These are phyloP conservation scores for Nasonia giraulti DNA, from an alignment of 1,140 invertebrate species.

Conservation along the genomic window DNA sequence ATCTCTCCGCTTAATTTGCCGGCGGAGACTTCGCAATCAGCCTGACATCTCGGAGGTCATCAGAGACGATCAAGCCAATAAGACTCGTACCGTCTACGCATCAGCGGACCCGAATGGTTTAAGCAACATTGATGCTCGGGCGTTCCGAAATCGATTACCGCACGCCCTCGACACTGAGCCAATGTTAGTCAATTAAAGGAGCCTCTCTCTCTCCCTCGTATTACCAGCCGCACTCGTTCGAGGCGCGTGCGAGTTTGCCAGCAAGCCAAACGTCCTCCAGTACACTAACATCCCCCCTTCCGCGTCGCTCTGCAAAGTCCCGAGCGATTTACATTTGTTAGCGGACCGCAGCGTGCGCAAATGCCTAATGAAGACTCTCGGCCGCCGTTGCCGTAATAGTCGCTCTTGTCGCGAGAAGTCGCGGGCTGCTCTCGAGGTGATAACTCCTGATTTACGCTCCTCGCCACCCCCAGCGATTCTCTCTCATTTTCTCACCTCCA, in stretches of 20 bases:
- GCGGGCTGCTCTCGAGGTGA: conserved; percentile 64
- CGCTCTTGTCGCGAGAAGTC: background rate
- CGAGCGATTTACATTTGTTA: conserved; percentile 68
- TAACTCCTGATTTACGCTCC: conserved; percentile 69
- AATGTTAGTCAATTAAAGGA: background rate
- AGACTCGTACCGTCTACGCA: no score
- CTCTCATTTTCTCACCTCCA: conserved; percentile 66
- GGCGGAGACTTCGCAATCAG: no score
- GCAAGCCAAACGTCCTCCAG: background rate
- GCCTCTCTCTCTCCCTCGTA: background rate
- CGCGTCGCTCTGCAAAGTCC: background rate
- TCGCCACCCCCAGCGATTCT: conserved; percentile 56
- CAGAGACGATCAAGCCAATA: no score
- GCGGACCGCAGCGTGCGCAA: conserved; percentile 47
- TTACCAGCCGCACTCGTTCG: background rate
- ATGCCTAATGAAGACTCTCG: conserved; percentile 67
- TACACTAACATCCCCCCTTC: background rate
- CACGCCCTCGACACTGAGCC: background rate
- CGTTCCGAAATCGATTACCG: conserved; percentile 6
- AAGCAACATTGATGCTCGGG: background rate
- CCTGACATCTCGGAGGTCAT: no score
- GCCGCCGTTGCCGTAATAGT: background rate
- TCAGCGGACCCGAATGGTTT: background rate
- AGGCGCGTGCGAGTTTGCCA: no score
- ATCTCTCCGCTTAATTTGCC: no score